Evolutionary conservation across 2,113 vertebrate genomes (phyloP), one percentile per base, ranked within the genome.

Genomic region (Microcebus tavaratra): DNA sequence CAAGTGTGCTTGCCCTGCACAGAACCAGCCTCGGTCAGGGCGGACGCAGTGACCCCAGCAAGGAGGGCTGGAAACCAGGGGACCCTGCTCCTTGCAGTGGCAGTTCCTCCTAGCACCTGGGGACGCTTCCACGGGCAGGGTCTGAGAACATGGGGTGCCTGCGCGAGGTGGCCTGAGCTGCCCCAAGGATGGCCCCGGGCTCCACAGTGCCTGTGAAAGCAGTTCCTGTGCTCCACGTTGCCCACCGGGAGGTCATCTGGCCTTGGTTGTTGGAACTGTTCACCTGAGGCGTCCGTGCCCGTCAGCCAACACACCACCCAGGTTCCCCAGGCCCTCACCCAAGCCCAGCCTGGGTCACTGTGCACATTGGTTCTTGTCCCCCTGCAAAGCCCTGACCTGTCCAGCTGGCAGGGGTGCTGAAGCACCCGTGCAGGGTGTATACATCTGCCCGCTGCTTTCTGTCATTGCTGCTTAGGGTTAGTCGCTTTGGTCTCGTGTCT

Each of bases 401-500:
- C 13, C 31, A n/a, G 61, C 12, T 45, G 67, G 81, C 68, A 42
- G 85, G 81, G 75, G 70, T 67, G 27, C 9, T 79, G 73, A 75
- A 94, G 59, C 3, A 11, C 90, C 96, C 14, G 7, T 23, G 72
- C 25, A 63, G 86, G 55, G 42, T 25, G 14, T 70, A 57, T 9
- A 5, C 15, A 4, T 63, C 57, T 23, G 65, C 45, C 55, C 36
- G 0, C 50, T 65, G 50, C 63, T 67, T n/a, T 34, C 50, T 36
- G 31, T 65, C 94, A 85, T 98, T 98, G 98, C 92, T 97, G 93
- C 99, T 98, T 98, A 95, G 98, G 99, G 99, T 98, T 98, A 96
- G 98, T 99, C 98, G 99, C 99, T 99, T 99, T 99, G 99, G 98
- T 99, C 98, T 99, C 98, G 98, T 99, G 98, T 99, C 98, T 99